A percentile compares a stretch with the other conserved stretches of the same genome.
Evolutionary conservation across 2,797 vertebrate species (phyloP).

Genomic region (Heterohyrax brucei): DNA sequence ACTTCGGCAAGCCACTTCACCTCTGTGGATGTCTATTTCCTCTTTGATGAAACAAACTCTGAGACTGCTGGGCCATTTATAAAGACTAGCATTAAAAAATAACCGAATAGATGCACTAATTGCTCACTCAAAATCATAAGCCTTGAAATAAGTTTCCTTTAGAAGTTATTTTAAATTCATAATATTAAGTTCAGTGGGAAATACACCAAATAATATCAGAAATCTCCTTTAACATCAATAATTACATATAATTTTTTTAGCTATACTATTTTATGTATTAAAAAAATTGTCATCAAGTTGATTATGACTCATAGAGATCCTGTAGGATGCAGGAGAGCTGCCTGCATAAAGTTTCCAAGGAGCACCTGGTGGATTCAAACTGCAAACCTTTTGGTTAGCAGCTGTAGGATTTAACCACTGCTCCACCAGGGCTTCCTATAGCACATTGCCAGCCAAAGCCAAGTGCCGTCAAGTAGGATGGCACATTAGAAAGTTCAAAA

Average conservation of each 20-base stretch:
- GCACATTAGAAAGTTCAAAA: no score
- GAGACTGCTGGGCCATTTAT: background rate
- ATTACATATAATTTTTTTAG: no score
- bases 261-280: background rate
- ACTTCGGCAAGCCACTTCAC: conserved; percentile 23
- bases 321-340: no score
- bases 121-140: conserved; percentile 19
- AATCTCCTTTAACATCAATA: background rate
- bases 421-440: no score
- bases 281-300: no score
- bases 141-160: background rate
- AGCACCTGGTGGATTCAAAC: no score
- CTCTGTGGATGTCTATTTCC: background rate
- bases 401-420: no score
- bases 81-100: conserved; percentile 26
- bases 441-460: no score
- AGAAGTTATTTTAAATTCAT: background rate
- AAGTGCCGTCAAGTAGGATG: no score
- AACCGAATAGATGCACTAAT: background rate
- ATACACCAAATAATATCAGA: background rate
- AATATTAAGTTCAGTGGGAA: background rate
- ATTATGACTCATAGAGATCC: no score
- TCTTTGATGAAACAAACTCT: conserved; percentile 22
- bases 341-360: no score
- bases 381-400: no score